These are phyloP conservation scores for Drepana arcuata DNA, from an alignment of 1,140 invertebrate species.

Conservation along the genomic window DNA sequence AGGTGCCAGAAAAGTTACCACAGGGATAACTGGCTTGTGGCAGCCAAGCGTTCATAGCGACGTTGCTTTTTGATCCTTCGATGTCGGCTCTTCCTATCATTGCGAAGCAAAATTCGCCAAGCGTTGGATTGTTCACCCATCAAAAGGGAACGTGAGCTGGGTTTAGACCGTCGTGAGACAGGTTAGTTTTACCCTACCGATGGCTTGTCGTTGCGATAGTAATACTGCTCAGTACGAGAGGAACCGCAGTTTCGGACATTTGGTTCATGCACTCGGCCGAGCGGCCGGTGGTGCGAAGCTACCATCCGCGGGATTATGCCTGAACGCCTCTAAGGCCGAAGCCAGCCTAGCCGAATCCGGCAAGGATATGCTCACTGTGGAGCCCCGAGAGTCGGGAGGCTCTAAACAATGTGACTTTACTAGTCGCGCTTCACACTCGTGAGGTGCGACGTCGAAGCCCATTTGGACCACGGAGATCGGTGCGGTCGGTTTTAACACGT, in stretches of 20 bases:
- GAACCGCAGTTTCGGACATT: constrained; percentile 82
- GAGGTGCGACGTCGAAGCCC: constrained; percentile 87
- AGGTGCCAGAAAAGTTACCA: constrained; percentile 89
- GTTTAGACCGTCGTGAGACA: constrained; percentile 87
- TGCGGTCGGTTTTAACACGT: no score
- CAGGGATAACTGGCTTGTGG: constrained; percentile 89
- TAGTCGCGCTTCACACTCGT: constrained; percentile 80
- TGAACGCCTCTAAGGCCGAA: constrained; percentile 88
- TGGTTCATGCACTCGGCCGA: constrained; percentile 80
- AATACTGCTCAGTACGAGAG: constrained; percentile 76
- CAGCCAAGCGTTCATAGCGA: constrained; percentile 88
- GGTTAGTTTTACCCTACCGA: constrained; percentile 80
- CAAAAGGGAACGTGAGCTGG: constrained; percentile 83
- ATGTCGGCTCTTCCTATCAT: constrained; percentile 88
- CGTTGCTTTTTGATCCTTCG: constrained; percentile 87
- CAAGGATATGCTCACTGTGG: constrained; percentile 65
- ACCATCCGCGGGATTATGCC: constrained; percentile 87
- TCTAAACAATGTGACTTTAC: constrained; percentile 74
- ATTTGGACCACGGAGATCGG: constrained; percentile 77
- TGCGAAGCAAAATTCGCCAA: constrained; percentile 85
- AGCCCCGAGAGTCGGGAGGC: constrained; percentile 71
- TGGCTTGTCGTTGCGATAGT: constrained; percentile 71
- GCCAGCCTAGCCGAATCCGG: constrained; percentile 76
- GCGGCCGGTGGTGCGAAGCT: constrained; percentile 81
- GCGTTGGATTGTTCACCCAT: constrained; percentile 85